Percentiles rank a stretch among this genome's conserved stretches.
Conservation (phyloP, 2,797 vertebrate genomes). For the Taenioides sp. region DNA sequence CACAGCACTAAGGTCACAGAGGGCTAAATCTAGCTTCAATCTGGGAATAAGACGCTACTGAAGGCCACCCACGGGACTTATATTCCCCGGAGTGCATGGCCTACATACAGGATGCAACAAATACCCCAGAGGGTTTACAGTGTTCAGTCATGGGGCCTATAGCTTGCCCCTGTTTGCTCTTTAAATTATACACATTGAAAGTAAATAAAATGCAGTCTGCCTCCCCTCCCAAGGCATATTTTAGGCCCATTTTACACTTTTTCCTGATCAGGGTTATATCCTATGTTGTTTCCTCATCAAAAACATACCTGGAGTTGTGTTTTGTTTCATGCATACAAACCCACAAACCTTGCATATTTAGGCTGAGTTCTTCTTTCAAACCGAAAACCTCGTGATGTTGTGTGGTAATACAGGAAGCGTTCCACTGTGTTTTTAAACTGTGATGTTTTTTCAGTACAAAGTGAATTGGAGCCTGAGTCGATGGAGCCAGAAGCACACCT, state of each 20-base stretch:
- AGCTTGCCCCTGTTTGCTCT: constrained; percentile 35
- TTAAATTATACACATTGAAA: background rate
- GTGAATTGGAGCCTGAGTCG: no score
- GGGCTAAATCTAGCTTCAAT: constrained; percentile 15
- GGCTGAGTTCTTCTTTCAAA: no score
- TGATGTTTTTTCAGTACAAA: no score
- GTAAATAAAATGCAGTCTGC: constrained; percentile 2
- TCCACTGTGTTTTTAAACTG: no score
- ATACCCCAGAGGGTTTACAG: constrained; percentile 59
- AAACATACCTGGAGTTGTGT: no score
- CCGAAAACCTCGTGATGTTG: no score
- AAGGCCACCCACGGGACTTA: constrained; percentile 36
- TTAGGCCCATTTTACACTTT: constrained; percentile 14
- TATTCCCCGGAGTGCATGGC: constrained; percentile 48
- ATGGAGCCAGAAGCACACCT: no score
- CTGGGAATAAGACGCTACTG: constrained; percentile 35
- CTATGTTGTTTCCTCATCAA: no score
- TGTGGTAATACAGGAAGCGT: no score
- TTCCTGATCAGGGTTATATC: no score
- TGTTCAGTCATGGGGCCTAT: constrained; percentile 69
- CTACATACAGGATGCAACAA: constrained; percentile 61
- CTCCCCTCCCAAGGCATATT: constrained; percentile 46
- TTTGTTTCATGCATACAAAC: no score
- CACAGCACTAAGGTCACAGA: background rate
- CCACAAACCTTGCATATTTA: no score